phyloP scores from a whole-genome alignment of 2,888 invertebrate genomes.

The Catocala sponsa region DNA sequence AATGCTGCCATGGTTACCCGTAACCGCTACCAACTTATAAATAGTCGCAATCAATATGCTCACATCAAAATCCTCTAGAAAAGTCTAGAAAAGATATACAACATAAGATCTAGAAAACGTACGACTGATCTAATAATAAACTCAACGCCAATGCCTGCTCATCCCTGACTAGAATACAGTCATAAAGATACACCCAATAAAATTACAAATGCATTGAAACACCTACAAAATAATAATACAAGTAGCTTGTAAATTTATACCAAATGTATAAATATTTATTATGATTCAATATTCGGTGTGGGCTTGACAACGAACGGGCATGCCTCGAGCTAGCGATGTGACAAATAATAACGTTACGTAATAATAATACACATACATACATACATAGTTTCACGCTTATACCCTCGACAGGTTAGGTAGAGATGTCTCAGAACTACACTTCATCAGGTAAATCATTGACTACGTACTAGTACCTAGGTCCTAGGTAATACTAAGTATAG shows the following conservation, averaged over 20 bases:
- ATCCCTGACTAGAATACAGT: conserved; percentile 9
- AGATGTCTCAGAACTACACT: too few relatives aligned
- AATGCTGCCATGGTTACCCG: too few relatives aligned
- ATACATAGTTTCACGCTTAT: too few relatives aligned
- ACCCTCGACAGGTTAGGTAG: too few relatives aligned
- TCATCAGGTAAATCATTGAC: too few relatives aligned
- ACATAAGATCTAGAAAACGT: too few relatives aligned
- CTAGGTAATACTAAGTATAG: too few relatives aligned
- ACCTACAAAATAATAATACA: conserved; percentile 38
- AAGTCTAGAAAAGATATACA: too few relatives aligned
- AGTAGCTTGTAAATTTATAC: conserved; percentile 16
- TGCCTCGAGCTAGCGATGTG: conserved; percentile 18
- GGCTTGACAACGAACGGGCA: conserved; percentile 44
- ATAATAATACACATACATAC: not conserved
- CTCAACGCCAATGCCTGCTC: not conserved
- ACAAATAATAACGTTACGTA: conserved; percentile 18
- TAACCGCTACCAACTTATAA: too few relatives aligned
- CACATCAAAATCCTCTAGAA: too few relatives aligned
- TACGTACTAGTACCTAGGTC: too few relatives aligned
- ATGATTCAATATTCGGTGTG: conserved; percentile 47
- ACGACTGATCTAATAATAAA: not conserved
- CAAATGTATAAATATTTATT: conserved; percentile 49
- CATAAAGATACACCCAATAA: conserved; percentile 10
- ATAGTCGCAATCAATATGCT: too few relatives aligned
- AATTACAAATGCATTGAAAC: conserved; percentile 45